phyloP scores from a whole-genome alignment of 2,888 invertebrate genomes.

The Nasonovia ribisnigri region DNA sequence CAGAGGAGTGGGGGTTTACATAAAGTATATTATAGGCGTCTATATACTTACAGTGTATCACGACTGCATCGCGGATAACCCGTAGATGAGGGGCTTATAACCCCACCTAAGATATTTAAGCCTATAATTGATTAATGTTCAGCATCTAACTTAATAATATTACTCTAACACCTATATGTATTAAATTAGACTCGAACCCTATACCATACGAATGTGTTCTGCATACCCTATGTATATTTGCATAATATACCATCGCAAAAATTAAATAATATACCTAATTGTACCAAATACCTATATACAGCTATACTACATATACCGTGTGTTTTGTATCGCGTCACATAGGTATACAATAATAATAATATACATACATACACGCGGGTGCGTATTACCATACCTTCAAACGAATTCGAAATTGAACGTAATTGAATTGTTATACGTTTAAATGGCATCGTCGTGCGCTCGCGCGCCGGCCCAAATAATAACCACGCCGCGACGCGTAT shows the following conservation, averaged over 20 bases:
- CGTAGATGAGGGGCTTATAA: background rate
- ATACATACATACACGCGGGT: background rate
- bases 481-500: background rate
- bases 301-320: too few relatives aligned
- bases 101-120: background rate
- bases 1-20: background rate
- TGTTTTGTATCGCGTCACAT: background rate
- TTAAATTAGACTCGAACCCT: background rate
- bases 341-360: background rate
- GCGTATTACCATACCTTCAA: background rate
- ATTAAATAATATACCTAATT: too few relatives aligned
- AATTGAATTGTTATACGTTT: conserved; percentile 53
- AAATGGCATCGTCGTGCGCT: conserved; percentile 9
- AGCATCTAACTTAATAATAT: background rate
- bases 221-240: background rate
- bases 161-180: background rate
- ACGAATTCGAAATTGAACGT: conserved; percentile 34
- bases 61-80: background rate
- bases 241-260: too few relatives aligned
- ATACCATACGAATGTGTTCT: background rate
- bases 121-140: background rate
- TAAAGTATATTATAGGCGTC: background rate
- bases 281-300: too few relatives aligned
- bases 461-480: background rate
- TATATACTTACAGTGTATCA: background rate